Evolutionary conservation across 2,888 invertebrate genomes (phyloP).

Genomic region (Hofmannophila pseudospretella): DNA sequence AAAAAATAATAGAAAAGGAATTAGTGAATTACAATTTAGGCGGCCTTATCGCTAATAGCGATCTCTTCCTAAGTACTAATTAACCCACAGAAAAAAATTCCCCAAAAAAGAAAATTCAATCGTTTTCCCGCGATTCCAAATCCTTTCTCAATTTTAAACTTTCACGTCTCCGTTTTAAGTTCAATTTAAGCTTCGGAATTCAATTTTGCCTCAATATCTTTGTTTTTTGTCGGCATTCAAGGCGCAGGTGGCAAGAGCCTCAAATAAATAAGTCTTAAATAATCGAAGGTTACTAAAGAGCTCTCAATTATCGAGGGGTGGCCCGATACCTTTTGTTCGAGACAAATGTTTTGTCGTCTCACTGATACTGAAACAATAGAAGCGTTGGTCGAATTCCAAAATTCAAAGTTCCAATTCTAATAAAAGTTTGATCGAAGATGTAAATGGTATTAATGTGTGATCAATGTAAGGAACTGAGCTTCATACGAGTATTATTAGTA

Average conservation of each 20-base stretch:
- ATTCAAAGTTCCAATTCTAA: too few species aligned
- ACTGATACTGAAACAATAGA: neutral
- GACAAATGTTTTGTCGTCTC: conserved; percentile 29
- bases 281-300: conserved; percentile 56
- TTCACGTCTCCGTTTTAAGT: neutral
- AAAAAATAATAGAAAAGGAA: too few species aligned
- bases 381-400: neutral
- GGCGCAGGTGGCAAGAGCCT: conserved; percentile 66
- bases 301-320: conserved; percentile 56
- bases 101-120: conserved; percentile 26
- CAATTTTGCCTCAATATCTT: neutral
- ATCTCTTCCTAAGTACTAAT: too few species aligned
- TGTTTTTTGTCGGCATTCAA: conserved; percentile 15
- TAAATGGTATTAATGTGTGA: too few species aligned
- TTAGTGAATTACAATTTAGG: too few species aligned
- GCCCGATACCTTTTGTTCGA: conserved; percentile 26
- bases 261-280: conserved; percentile 42
- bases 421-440: too few species aligned
- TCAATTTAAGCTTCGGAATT: neutral
- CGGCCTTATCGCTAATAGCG: too few species aligned
- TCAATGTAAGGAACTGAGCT: too few species aligned
- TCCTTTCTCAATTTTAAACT: conserved; percentile 14
- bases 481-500: too few species aligned
- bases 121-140: conserved; percentile 20
- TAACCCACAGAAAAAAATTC: conserved; percentile 20